These are phyloP conservation scores for Athrips mouffetella DNA, from an alignment of 2,888 invertebrate species.

Conservation along the genomic window DNA sequence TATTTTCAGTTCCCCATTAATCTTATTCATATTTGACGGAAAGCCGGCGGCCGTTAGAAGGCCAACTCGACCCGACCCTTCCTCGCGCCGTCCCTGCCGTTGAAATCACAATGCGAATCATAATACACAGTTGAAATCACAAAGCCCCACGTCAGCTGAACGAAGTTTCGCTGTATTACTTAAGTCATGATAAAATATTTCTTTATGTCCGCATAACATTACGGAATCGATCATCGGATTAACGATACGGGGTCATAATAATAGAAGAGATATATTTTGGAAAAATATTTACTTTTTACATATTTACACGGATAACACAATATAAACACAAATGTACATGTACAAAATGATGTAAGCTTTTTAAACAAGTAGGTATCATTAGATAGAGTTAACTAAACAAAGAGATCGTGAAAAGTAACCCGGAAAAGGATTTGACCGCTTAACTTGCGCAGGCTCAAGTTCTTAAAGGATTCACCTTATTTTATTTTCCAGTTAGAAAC, in stretches of 20 bases:
- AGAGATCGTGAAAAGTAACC: conserved; percentile 9
- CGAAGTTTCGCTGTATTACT: conserved; percentile 32
- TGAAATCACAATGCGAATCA: conserved; percentile 40
- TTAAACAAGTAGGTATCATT: conserved; percentile 12
- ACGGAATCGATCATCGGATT: conserved; percentile 16
- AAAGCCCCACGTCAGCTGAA: conserved; percentile 38
- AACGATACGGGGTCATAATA: conserved; percentile 17
- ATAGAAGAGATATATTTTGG: conserved; percentile 39
- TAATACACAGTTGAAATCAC: conserved; percentile 41
- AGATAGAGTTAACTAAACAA: background rate
- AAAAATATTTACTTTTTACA: conserved; percentile 73
- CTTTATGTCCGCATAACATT: conserved; percentile 9
- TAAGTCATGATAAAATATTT: conserved; percentile 30
- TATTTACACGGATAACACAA: conserved; percentile 49
- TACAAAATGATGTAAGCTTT: conserved; percentile 31
- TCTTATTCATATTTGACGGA: conserved; percentile 10
- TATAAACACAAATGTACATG: conserved; percentile 24
- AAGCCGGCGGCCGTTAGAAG: background rate
- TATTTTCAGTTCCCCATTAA: conserved; percentile 12
- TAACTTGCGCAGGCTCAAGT: conserved; percentile 11
- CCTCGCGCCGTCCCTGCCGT: conserved; percentile 24
- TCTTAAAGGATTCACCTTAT: conserved; percentile 7
- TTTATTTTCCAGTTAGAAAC: conserved; percentile 13
- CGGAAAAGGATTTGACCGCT: conserved; percentile 11
- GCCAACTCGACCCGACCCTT: background rate